Percentiles rank a stretch among this genome's conserved stretches.
phyloP scores from a whole-genome alignment of 1,140 invertebrate species.

The Stegodyphus dumicola region DNA sequence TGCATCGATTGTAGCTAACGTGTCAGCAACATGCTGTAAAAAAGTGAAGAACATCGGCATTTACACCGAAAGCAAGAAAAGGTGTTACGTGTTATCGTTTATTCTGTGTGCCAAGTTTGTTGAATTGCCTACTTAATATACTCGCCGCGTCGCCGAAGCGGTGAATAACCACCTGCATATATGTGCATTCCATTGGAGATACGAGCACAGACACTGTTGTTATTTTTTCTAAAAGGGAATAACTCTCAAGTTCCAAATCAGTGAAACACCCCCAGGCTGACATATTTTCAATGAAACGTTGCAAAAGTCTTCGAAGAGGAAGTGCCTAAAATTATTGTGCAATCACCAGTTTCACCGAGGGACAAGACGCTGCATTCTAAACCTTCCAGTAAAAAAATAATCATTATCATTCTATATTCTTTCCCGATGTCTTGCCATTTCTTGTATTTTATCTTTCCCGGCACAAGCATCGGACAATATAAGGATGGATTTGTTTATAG shows the following conservation, averaged over 20 bases:
- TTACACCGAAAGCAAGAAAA: not conserved
- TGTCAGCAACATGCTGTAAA: constrained; percentile 1
- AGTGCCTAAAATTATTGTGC: not conserved
- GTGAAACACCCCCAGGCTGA: not conserved
- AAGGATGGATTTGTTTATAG: not conserved
- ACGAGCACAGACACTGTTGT: not conserved
- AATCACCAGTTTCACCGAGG: too few relatives aligned
- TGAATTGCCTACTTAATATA: not conserved
- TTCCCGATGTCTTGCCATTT: not conserved
- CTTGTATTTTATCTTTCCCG: not conserved
- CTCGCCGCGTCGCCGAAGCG: too few relatives aligned
- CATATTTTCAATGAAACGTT: not conserved
- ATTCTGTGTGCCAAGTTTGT: not conserved
- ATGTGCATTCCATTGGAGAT: not conserved
- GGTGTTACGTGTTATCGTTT: not conserved
- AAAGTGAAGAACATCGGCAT: not conserved
- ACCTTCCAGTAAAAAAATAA: not conserved
- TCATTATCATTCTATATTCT: not conserved
- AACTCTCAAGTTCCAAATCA: not conserved
- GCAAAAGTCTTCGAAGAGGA: not conserved
- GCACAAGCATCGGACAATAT: not conserved
- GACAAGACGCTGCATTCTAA: too few relatives aligned
- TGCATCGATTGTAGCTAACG: not conserved
- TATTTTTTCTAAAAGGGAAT: not conserved
- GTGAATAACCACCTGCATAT: not conserved